Evolutionary conservation across 2,888 invertebrate species (phyloP).

Genomic region (Andrena flavipes): DNA sequence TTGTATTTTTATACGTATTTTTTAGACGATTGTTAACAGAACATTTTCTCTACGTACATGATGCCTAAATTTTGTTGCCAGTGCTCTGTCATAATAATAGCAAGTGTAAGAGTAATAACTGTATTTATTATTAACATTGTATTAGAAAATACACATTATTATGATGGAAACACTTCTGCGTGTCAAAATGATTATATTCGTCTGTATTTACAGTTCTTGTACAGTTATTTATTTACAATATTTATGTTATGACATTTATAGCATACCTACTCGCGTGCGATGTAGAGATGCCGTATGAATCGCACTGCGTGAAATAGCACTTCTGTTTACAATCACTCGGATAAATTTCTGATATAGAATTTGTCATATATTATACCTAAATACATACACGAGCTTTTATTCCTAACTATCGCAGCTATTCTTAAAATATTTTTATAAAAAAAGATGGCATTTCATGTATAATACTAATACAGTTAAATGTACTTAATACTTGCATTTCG

Average conservation of each 20-base stretch:
- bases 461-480: slow-evolving; percentile 13
- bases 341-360: slow-evolving; percentile 16
- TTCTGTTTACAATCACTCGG: not conserved
- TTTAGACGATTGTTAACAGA: slow-evolving; percentile 70
- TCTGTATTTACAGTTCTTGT: slow-evolving; percentile 55
- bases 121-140: slow-evolving; percentile 73
- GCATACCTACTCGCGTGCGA: slow-evolving; percentile 20
- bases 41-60: slow-evolving; percentile 49
- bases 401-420: not conserved
- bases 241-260: slow-evolving; percentile 44
- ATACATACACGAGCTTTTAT: not conserved
- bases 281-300: slow-evolving; percentile 24
- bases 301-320: slow-evolving; percentile 2
- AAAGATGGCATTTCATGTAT: slow-evolving; percentile 13
- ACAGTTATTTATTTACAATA: slow-evolving; percentile 70
- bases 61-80: slow-evolving; percentile 74
- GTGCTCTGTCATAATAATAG: slow-evolving; percentile 72
- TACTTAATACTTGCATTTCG: slow-evolving; percentile 37
- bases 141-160: slow-evolving; percentile 63
- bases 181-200: slow-evolving; percentile 55
- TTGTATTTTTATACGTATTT: slow-evolving; percentile 76
- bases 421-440: slow-evolving; percentile 1
- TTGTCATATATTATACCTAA: not conserved
- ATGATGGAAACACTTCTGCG: slow-evolving; percentile 58
- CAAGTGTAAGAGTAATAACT: slow-evolving; percentile 70